These are phyloP conservation scores for Meta bourneti DNA, from an alignment of 2,888 invertebrate species.

Conservation along the genomic window DNA sequence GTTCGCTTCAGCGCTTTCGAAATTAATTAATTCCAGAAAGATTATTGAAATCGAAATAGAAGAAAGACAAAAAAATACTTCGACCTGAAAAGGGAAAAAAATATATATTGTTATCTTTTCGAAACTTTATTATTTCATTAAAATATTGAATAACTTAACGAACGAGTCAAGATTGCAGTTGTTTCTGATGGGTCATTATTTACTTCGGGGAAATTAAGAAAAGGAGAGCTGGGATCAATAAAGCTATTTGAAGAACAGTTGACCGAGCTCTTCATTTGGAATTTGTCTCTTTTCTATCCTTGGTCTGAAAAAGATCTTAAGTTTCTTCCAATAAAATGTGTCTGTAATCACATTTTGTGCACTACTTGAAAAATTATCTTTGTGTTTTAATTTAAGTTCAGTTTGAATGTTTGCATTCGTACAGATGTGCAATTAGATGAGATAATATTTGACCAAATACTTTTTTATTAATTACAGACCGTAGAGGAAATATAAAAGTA, in stretches of 20 bases:
- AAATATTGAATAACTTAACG: neutral
- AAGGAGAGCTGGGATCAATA: neutral
- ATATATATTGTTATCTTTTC: neutral
- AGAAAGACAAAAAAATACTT: neutral
- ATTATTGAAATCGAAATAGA: neutral
- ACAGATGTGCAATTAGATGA: no score
- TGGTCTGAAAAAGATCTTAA: no score
- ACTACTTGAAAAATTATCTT: no score
- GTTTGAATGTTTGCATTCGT: no score
- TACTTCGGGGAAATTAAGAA: neutral
- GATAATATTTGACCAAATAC: no score
- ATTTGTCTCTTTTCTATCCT: neutral
- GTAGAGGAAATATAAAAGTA: no score
- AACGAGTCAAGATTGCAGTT: neutral
- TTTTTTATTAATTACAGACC: no score
- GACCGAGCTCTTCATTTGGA: neutral
- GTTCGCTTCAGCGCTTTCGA: neutral
- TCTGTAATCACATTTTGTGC: no score
- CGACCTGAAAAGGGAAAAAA: neutral
- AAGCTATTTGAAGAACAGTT: neutral
- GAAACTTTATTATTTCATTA: conserved; percentile 4
- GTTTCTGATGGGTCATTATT: conserved; percentile 29
- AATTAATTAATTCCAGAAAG: neutral
- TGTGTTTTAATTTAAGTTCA: no score
- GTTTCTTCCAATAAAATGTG: no score